These are phyloP conservation scores for Microctonus aethiopoides DNA, from an alignment of 2,888 invertebrate species.

Conservation along the genomic window DNA sequence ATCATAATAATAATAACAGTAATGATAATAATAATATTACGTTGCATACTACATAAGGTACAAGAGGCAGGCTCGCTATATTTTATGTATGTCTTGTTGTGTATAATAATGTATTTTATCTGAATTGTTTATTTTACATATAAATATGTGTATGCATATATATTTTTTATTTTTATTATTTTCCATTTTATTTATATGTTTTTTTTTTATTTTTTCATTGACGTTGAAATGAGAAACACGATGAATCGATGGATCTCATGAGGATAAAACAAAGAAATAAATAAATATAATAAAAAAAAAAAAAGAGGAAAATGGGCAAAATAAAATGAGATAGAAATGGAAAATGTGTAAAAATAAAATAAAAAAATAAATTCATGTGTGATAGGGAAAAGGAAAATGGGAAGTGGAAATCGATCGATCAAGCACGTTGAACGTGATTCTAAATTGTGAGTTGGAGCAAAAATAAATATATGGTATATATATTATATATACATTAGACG, in stretches of 20 bases:
- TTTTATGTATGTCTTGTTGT: not conserved
- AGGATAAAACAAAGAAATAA: not conserved
- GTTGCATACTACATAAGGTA: conserved; percentile 36
- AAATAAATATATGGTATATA: conserved; percentile 36
- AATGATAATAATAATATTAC: conserved; percentile 35
- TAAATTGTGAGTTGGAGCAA: not conserved
- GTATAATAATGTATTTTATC: too few species aligned
- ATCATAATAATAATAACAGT: conserved; percentile 22
- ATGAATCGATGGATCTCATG: conserved; percentile 17
- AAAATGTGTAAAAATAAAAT: not conserved
- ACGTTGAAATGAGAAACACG: not conserved
- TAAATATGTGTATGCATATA: not conserved
- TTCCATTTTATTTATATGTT: not conserved
- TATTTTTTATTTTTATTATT: not conserved
- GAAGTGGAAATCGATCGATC: conserved; percentile 16
- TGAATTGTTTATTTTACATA: too few species aligned
- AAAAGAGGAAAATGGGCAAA: not conserved
- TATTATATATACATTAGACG: too few species aligned
- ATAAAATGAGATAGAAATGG: not conserved
- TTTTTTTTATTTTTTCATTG: not conserved
- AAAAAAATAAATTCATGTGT: not conserved
- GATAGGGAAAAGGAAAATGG: not conserved
- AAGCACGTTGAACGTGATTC: conserved; percentile 17
- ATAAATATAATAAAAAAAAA: not conserved
- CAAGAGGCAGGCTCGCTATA: conserved; percentile 6